Conservation (phyloP, 2,888 invertebrate species). For the Choristoneura rosaceana region DNA sequence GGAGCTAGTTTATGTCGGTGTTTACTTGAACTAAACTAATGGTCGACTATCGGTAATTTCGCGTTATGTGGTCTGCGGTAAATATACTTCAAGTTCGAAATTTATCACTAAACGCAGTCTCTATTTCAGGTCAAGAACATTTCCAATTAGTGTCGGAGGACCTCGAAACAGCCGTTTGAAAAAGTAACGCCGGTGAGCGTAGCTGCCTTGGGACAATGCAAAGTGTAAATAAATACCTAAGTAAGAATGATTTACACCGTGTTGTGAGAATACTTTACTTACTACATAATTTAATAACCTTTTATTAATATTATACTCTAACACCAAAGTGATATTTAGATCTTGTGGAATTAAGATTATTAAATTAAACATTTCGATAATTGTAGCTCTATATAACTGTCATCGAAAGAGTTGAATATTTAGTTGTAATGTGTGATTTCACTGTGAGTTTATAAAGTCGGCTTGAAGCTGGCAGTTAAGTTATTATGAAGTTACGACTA, state of each 20-base stretch:
- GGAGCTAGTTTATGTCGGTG: conserved; percentile 9
- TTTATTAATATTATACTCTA: conserved; percentile 51
- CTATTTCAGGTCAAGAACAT: conserved; percentile 82
- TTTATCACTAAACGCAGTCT: conserved; percentile 45
- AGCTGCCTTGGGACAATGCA: not conserved
- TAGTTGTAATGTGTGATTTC: conserved; percentile 27
- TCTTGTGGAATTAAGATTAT: conserved; percentile 56
- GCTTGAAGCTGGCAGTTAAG: conserved; percentile 22
- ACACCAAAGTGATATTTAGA: conserved; percentile 75
- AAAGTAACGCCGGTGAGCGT: conserved; percentile 18
- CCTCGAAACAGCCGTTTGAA: conserved; percentile 80
- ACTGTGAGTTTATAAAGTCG: conserved; percentile 15
- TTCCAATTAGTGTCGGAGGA: conserved; percentile 83
- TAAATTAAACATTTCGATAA: conserved; percentile 48
- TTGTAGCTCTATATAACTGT: conserved; percentile 45
- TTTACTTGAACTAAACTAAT: conserved; percentile 12
- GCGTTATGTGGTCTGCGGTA: not conserved
- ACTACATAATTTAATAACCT: conserved; percentile 42
- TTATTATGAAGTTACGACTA: conserved; percentile 15
- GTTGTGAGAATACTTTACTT: conserved; percentile 47
- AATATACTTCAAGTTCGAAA: conserved; percentile 11
- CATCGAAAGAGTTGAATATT: conserved; percentile 38
- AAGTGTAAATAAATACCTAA: conserved; percentile 21
- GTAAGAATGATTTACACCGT: conserved; percentile 19
- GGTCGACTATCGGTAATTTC: not conserved